These are phyloP conservation scores for Cordylochernes scorpioides DNA, from an alignment of 2,888 invertebrate genomes.

Conservation along the genomic window DNA sequence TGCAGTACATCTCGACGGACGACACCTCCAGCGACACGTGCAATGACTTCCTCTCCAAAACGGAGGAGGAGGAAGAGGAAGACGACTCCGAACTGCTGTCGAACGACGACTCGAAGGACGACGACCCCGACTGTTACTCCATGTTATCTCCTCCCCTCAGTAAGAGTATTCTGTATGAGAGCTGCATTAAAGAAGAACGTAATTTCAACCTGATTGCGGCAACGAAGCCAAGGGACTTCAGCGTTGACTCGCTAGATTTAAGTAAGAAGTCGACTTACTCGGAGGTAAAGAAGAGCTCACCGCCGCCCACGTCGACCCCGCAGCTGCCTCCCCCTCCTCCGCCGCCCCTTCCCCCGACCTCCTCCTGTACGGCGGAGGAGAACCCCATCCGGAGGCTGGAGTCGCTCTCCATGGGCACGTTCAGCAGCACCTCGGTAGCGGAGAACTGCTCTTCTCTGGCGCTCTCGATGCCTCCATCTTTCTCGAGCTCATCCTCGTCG, in stretches of 20 bases:
- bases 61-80: slow-evolving; percentile 8
- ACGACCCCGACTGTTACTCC: slow-evolving; percentile 1
- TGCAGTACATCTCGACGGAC: slow-evolving; percentile 23
- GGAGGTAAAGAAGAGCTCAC: too few species aligned
- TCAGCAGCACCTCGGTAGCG: slow-evolving; percentile 7
- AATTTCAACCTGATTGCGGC: too few species aligned
- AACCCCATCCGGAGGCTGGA: slow-evolving; percentile 48
- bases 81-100: slow-evolving; percentile 10
- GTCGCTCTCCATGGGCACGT: slow-evolving; percentile 40
- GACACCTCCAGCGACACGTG: slow-evolving; percentile 33
- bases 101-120: slow-evolving; percentile 8
- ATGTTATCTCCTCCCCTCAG: too few species aligned
- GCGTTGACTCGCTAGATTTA: neutral
- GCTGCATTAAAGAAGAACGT: slow-evolving; percentile 4
- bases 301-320: too few species aligned
- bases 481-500: slow-evolving; percentile 6
- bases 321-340: slow-evolving; percentile 3
- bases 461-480: slow-evolving; percentile 5
- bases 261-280: too few species aligned
- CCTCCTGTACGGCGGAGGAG: slow-evolving; percentile 18
- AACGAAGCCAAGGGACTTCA: neutral
- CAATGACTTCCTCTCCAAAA: slow-evolving; percentile 17
- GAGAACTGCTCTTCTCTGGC: slow-evolving; percentile 6
- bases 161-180: too few species aligned
- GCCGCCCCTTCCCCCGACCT: too few species aligned